Evolutionary conservation across 2,888 invertebrate species (phyloP).

Genomic region (Pachycephus smyrnensis): DNA sequence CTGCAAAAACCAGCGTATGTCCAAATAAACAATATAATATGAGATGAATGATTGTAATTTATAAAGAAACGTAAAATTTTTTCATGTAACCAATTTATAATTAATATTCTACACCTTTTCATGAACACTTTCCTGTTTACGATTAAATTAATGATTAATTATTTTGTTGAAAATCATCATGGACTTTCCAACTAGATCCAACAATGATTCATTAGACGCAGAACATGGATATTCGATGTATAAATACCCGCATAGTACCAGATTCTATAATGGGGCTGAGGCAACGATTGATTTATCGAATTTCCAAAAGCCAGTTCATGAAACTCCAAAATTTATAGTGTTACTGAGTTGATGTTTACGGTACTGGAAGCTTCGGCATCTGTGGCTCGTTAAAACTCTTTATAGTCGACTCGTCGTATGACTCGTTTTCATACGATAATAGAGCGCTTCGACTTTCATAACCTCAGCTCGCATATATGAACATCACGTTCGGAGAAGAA

Average conservation of each 20-base stretch:
- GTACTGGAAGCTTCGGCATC: not conserved
- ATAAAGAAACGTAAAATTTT: not conserved
- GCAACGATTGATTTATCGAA: not conserved
- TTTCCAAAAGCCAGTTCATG: not conserved
- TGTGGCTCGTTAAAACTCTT: not conserved
- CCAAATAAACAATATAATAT: not conserved
- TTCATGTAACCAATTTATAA: not conserved
- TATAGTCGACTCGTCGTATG: not conserved
- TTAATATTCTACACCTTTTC: not conserved
- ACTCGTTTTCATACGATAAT: not conserved
- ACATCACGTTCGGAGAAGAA: not conserved
- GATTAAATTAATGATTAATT: not conserved
- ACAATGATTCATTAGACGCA: not conserved
- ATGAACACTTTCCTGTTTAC: not conserved
- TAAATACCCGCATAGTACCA: not conserved
- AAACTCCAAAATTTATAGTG: not conserved
- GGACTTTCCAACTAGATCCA: not conserved
- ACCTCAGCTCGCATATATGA: not conserved
- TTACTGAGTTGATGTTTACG: not conserved
- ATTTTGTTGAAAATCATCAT: not conserved
- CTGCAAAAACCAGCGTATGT: not conserved
- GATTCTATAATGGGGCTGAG: not conserved
- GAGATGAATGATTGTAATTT: not conserved
- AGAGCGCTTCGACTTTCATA: not conserved
- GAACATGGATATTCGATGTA: not conserved